phyloP scores from a whole-genome alignment of 1,140 invertebrate species.

The Calephelis nemesis region DNA sequence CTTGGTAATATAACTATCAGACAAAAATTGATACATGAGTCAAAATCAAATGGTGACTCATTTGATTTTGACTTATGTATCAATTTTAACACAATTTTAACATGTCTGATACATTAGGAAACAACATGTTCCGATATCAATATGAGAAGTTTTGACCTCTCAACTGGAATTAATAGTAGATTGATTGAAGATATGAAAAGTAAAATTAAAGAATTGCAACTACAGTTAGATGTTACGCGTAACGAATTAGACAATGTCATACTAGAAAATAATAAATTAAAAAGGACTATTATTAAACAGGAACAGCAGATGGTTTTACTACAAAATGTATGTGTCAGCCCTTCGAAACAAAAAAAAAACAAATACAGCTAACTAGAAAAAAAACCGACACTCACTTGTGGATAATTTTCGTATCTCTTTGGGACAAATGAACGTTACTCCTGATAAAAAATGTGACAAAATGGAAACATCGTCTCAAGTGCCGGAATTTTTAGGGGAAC shows the following conservation, averaged over 20 bases:
- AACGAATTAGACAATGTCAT: constrained; percentile 17
- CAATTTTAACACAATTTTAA: too few species aligned
- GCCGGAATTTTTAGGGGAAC: too few species aligned
- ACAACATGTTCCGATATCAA: neutral
- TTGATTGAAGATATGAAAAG: constrained; percentile 4
- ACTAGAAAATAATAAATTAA: constrained; percentile 16
- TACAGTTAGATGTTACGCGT: constrained; percentile 4
- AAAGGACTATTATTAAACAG: constrained; percentile 2
- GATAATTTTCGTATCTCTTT: neutral
- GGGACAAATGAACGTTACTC: too few species aligned
- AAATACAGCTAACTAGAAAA: neutral
- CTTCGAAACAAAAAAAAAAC: neutral
- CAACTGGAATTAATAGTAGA: neutral
- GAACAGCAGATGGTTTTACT: constrained; percentile 1
- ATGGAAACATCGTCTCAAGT: too few species aligned
- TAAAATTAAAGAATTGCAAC: constrained; percentile 1
- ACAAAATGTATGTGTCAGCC: constrained; percentile 15
- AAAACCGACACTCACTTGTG: neutral
- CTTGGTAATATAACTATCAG: neutral
- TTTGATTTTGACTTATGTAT: too few species aligned
- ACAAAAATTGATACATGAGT: neutral
- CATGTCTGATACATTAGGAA: neutral
- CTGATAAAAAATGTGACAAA: too few species aligned
- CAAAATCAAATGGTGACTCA: neutral
- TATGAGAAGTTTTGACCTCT: constrained; percentile 7